Conservation (phyloP, 2,113 vertebrate species). For the Mustela nigripes region DNA sequence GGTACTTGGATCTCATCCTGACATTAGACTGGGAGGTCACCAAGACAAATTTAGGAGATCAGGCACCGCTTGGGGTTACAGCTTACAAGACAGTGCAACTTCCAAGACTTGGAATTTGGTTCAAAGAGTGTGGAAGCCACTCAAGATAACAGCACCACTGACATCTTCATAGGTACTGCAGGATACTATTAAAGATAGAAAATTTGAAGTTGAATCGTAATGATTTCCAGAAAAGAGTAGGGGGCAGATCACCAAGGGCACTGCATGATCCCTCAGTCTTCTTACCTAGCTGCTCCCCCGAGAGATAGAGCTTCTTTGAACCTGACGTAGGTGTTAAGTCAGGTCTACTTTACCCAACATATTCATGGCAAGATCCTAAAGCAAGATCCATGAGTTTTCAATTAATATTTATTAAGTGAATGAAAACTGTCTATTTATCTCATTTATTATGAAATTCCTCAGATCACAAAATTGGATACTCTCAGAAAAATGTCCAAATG, state of each 20-base stretch:
- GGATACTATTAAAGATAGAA: neutral
- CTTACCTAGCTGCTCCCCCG: neutral
- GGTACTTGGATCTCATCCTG: neutral
- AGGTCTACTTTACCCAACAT: neutral
- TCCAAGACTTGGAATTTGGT: no score
- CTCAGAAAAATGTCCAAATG: neutral
- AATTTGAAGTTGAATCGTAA: neutral
- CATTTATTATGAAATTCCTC: neutral
- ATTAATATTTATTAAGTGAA: neutral
- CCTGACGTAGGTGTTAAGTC: neutral
- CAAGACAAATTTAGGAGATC: fast-evolving
- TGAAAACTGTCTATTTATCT: neutral
- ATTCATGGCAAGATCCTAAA: neutral
- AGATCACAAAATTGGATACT: neutral
- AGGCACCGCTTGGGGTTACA: neutral
- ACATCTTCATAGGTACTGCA: neutral
- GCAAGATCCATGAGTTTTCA: neutral
- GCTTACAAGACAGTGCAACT: no score
- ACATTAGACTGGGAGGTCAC: neutral
- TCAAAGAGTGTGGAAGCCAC: neutral
- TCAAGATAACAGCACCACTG: neutral
- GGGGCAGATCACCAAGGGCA: neutral
- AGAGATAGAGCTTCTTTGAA: neutral
- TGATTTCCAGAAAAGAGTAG: neutral
- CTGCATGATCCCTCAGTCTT: neutral